These are phyloP conservation scores for Pherbina coryleti DNA, from an alignment of 2,888 invertebrate species.

Conservation along the genomic window DNA sequence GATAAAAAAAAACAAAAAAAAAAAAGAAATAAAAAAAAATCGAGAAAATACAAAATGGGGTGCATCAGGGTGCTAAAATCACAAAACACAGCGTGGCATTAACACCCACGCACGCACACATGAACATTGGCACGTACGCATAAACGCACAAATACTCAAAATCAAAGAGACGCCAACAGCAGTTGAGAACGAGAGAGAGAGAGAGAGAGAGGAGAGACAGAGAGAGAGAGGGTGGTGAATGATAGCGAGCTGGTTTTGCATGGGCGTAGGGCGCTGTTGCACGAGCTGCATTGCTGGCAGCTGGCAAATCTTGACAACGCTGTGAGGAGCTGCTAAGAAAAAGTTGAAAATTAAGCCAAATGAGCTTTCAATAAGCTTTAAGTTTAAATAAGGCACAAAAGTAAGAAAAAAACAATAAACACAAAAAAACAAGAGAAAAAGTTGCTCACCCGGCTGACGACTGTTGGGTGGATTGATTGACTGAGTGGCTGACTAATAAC, in stretches of 20 bases:
- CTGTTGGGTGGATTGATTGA: background rate
- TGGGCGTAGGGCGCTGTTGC: background rate
- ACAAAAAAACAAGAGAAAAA: background rate
- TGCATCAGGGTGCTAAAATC: slow-evolving; percentile 28
- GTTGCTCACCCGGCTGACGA: background rate
- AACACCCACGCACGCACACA: background rate
- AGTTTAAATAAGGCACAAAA: background rate
- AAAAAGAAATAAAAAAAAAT: slow-evolving; percentile 50
- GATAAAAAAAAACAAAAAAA: background rate
- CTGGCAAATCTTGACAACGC: background rate
- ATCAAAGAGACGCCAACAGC: background rate
- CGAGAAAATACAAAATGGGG: slow-evolving; percentile 43
- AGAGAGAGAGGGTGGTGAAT: background rate
- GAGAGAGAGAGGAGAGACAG: slow-evolving; percentile 16
- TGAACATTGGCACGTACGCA: background rate
- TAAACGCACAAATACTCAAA: background rate
- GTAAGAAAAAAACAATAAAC: background rate
- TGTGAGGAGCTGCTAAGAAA: background rate
- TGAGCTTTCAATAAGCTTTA: background rate
- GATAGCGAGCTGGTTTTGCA: too few species aligned
- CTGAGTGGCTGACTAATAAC: background rate
- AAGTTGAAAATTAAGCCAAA: background rate
- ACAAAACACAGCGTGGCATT: background rate
- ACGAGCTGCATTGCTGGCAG: background rate
- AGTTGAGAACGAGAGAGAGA: slow-evolving; percentile 1